These are phyloP conservation scores for Ennomos fuscantarius DNA, from an alignment of 2,888 invertebrate genomes.

Conservation along the genomic window DNA sequence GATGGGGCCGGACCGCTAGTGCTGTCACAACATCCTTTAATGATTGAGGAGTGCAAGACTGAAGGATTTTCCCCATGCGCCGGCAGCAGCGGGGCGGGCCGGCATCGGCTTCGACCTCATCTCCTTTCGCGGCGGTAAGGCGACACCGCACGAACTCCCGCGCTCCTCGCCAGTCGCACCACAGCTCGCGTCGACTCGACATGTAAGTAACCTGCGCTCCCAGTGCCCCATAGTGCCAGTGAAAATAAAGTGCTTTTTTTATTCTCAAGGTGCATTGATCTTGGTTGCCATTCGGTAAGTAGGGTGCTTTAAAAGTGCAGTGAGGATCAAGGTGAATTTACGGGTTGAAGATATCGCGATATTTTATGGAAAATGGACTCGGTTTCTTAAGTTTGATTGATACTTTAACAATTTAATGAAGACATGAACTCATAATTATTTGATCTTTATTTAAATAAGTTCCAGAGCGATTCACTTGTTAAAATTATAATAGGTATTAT, in stretches of 20 bases:
- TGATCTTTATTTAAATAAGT: neutral
- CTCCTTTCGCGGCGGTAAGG: slow-evolving; percentile 83
- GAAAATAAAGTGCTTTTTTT: slow-evolving; percentile 64
- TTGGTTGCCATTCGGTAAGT: slow-evolving; percentile 64
- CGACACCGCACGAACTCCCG: slow-evolving; percentile 74
- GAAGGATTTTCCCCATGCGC: slow-evolving; percentile 53
- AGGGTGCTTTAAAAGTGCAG: slow-evolving; percentile 59
- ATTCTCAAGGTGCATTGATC: slow-evolving; percentile 65
- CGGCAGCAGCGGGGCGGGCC: slow-evolving; percentile 65
- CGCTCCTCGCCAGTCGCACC: slow-evolving; percentile 79
- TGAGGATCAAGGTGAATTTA: slow-evolving; percentile 44
- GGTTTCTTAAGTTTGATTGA: slow-evolving; percentile 4
- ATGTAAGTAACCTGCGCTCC: slow-evolving; percentile 77
- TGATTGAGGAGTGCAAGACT: neutral
- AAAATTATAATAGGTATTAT: neutral
- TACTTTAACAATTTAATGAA: neutral
- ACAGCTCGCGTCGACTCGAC: slow-evolving; percentile 85
- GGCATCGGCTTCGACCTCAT: slow-evolving; percentile 54
- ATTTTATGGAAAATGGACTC: slow-evolving; percentile 2
- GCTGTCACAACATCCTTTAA: too few species aligned
- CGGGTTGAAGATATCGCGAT: slow-evolving; percentile 15
- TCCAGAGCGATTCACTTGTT: too few species aligned
- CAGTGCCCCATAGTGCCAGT: slow-evolving; percentile 71
- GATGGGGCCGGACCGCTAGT: too few species aligned
- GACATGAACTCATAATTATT: too few species aligned